These are phyloP conservation scores for Gavialis gangeticus DNA, from an alignment of 2,113 vertebrate species.

Conservation along the genomic window DNA sequence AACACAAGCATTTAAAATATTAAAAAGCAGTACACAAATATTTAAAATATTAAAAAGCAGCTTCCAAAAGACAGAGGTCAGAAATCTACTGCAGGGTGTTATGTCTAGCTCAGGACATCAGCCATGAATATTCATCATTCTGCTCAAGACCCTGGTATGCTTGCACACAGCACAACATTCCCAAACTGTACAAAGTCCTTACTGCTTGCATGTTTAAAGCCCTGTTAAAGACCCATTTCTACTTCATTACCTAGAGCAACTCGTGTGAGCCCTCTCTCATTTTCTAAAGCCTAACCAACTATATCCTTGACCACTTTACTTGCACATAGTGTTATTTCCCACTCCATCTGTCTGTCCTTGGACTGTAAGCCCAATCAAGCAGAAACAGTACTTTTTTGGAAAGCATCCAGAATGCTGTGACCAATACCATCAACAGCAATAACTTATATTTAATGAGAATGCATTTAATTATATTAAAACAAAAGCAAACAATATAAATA, in stretches of 20 bases:
- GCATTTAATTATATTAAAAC: not conserved
- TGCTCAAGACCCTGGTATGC: not conserved
- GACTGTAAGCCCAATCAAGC: not conserved
- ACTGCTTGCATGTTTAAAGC: not conserved
- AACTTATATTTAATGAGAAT: not conserved
- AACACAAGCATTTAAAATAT: not conserved
- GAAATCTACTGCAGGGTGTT: not conserved
- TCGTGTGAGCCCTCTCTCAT: not conserved
- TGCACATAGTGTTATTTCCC: not conserved
- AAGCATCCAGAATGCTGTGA: not conserved
- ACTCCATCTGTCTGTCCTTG: not conserved
- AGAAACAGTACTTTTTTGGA: not conserved
- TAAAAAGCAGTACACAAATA: not conserved
- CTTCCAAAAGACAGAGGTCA: not conserved
- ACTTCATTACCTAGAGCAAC: not conserved
- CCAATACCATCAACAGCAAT: not conserved
- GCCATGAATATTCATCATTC: not conserved
- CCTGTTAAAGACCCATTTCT: not conserved
- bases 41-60: conserved; percentile 12
- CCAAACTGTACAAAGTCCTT: not conserved
- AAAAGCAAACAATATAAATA: not conserved
- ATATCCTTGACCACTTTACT: not conserved
- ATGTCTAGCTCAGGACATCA: not conserved
- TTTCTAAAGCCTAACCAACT: not conserved
- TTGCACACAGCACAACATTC: not conserved